Percentiles rank a stretch among this genome's conserved stretches.
Evolutionary conservation across 2,113 vertebrate species (phyloP).

Genomic region (Ascaphus truei): DNA sequence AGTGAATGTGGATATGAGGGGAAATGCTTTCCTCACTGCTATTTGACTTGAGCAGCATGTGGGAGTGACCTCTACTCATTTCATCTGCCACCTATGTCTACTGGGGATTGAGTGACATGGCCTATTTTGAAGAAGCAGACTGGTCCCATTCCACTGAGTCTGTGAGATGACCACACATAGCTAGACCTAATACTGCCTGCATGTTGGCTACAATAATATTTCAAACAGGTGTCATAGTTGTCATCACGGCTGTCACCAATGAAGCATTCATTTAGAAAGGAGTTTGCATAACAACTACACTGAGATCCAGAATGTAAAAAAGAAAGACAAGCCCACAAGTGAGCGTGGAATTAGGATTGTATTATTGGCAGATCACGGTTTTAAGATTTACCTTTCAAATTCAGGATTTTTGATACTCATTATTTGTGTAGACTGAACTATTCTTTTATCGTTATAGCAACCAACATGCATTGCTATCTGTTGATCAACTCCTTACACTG

Average conservation of each 20-base stretch:
- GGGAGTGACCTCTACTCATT: conserved; percentile 47
- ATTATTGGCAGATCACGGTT: too few relatives aligned
- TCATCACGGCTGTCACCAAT: neutral
- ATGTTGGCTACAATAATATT: neutral
- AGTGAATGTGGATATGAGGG: conserved; percentile 43
- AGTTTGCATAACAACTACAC: neutral
- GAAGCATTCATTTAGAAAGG: too few relatives aligned
- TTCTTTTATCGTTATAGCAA: neutral
- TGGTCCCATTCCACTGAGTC: conserved; percentile 42
- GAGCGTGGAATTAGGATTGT: neutral
- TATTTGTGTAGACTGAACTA: neutral
- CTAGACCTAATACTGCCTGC: neutral
- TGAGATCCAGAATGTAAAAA: neutral
- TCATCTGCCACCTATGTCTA: conserved; percentile 50
- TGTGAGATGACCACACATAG: neutral
- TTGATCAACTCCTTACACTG: neutral
- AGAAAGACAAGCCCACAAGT: neutral
- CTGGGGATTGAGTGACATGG: conserved; percentile 51
- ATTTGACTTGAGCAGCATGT: conserved; percentile 39
- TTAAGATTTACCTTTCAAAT: neutral
- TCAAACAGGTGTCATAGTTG: neutral
- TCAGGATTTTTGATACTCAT: neutral
- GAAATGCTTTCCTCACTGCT: conserved; percentile 41
- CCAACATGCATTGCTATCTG: neutral
- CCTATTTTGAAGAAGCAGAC: conserved; percentile 45